Percentiles rank a stretch among this genome's conserved stretches.
These are phyloP conservation scores for Eristalinus sepulchralis DNA, from an alignment of 2,888 invertebrate genomes.

Conservation along the genomic window DNA sequence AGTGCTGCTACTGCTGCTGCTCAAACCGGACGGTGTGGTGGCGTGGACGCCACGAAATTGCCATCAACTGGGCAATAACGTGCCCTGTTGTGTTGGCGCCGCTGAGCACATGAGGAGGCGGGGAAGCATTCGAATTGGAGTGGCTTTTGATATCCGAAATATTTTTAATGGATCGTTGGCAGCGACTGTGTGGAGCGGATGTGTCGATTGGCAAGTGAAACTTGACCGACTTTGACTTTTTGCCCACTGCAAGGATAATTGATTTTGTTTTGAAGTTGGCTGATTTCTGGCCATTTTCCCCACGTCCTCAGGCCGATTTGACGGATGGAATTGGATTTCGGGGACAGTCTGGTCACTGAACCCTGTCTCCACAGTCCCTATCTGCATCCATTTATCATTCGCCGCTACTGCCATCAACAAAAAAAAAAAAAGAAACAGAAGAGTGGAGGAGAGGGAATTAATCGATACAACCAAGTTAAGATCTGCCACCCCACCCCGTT, in stretches of 20 bases:
- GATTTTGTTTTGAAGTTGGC: not conserved
- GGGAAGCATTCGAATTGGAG: constrained; percentile 38
- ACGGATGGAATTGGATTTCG: not conserved
- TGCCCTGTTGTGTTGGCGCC: not conserved
- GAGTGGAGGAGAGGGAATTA: not conserved
- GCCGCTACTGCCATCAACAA: not conserved
- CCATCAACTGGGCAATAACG: constrained; percentile 5
- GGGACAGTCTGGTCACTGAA: too few species aligned
- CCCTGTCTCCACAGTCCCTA: not conserved
- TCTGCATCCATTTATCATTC: not conserved
- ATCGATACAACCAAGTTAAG: not conserved
- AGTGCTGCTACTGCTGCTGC: constrained; percentile 2
- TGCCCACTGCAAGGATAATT: not conserved
- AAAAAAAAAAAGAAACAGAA: not conserved
- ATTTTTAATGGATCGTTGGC: constrained; percentile 13
- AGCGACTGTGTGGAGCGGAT: not conserved
- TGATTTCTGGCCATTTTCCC: not conserved
- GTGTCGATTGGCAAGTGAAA: not conserved
- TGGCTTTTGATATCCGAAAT: constrained; percentile 1
- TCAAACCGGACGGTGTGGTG: not conserved
- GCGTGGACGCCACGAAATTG: constrained; percentile 41
- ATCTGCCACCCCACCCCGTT: not conserved
- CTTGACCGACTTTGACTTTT: not conserved
- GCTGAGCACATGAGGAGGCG: not conserved
- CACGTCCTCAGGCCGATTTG: too few species aligned